Base-by-base conservation (phyloP, 2,797 vertebrate species). In the Helostoma temminkii region DNA sequence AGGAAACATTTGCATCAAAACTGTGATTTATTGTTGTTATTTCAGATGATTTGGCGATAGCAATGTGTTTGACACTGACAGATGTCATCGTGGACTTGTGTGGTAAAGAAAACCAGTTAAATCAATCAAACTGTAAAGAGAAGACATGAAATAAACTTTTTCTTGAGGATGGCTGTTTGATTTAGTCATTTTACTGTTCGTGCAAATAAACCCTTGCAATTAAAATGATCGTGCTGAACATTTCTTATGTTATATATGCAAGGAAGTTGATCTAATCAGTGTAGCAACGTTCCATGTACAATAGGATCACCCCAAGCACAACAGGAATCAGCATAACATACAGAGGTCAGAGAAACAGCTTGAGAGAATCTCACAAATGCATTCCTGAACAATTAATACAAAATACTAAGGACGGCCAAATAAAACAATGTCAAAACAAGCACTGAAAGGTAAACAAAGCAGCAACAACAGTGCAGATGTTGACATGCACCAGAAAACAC, bases 341-440 rank as follows among this genome's bases (percentile, higher is more conserved):
- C 50, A 26, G 58, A 46, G 76, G 78, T 76, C 69, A 43, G 46
- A 41, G 50, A n/a, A 30, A 39, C 47, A 66, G 61, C 61, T 66
- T 8, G 28, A 67, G 71, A 80, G 26, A 41, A 53, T 32, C 43
- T 56, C 66, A 32, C 74, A 55, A 66, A 77, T 55, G 42, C 71
- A 86, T 83, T 75, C 75, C 75, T 74, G 52, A 24, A 37, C 83
- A 81, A 78, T 79, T 83, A 82, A 84, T 76, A 72, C 3, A 1
- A 63, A 55, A 66, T 25, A 56, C 24, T 5, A 0, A 15, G 18
- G 28, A 53, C 54, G 10, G 89, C 89, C 91, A 91, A 91, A 71
- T 25, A 66, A 87, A 93, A 90, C 89, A 90, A 72, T 18, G 50
- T 45, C 32, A 28, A 59, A 64, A 78, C 0, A 7, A 86, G 78